Base-by-base conservation (phyloP, 2,797 vertebrate genomes). In the Galago senegalensis region DNA sequence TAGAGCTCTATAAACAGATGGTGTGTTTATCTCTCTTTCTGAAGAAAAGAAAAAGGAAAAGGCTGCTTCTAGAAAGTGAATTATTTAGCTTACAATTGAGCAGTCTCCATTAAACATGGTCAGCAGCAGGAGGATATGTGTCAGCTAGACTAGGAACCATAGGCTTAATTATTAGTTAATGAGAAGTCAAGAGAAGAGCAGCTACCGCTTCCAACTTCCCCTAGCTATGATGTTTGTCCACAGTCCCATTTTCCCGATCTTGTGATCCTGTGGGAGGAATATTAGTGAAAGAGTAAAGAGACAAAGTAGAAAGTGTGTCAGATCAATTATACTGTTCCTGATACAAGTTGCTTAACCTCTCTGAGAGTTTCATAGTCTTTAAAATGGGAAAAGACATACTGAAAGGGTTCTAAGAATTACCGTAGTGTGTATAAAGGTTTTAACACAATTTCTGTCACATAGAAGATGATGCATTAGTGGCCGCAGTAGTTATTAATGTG, bases 31-130 rank as follows among this genome's bases (percentile, higher is more conserved):
- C 70, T 97, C 65, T 97, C n/a, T 94, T 69, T 53, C 43, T 89
- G 58, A 89, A 91, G 93, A 96, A 93, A 96, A 97, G 95, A 91
- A 96, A 89, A 96, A 61, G 83, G 80, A 87, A 96, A 96, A 49
- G 81, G 16, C 81, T 93, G 72, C 88, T 94, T 90, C 60, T 91
- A 40, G 40, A 92, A 79, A 75, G 79, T 81, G 56, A 83, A 93
- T 90, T 94, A 91, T 84, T 97, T 93, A 86, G 75, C 73, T 94
- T 96, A 88, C 75, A 95, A 27, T 69, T 92, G 56, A 89, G 37
- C 58, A 70, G 53, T 69, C 40, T 90, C 34, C 13, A 2, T 89
- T 79, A 69, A 91, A 70, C 34, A 40, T 87, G 80, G 23, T 81
- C 61, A 87, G 13, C 34, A 25, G 81, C 67, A 77, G 23, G 60